These are phyloP conservation scores for Spodoptera frugiperda DNA, from an alignment of 1,140 invertebrate species.

Conservation along the genomic window DNA sequence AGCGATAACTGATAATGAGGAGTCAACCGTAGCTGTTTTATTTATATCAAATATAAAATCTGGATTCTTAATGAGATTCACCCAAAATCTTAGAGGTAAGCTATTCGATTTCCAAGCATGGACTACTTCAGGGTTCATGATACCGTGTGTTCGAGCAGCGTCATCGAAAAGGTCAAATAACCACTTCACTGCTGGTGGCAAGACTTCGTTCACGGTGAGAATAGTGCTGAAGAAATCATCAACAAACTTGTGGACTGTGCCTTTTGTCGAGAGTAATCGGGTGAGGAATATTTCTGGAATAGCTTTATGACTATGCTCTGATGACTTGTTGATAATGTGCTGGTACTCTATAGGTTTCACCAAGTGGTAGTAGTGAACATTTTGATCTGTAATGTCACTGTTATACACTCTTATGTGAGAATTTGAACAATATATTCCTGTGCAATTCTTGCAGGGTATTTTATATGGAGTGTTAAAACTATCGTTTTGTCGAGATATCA, in stretches of 20 bases:
- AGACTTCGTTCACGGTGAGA: slow-evolving; percentile 94
- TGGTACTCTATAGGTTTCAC: slow-evolving; percentile 94
- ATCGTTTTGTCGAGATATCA: slow-evolving; percentile 95
- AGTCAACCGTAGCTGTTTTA: slow-evolving; percentile 96
- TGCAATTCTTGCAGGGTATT: slow-evolving; percentile 93
- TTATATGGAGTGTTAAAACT: slow-evolving; percentile 92
- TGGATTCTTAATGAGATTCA: slow-evolving; percentile 98
- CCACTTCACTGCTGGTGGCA: slow-evolving; percentile 98
- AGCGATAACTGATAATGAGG: slow-evolving; percentile 97
- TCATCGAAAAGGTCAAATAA: slow-evolving; percentile 97
- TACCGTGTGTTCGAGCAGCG: slow-evolving; percentile 93
- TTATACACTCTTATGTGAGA: slow-evolving; percentile 93
- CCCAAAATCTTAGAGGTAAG: slow-evolving; percentile 97
- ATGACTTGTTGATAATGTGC: slow-evolving; percentile 88
- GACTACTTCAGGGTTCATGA: slow-evolving; percentile 93
- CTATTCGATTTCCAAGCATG: slow-evolving; percentile 99
- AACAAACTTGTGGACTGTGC: slow-evolving; percentile 98
- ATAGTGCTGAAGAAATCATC: slow-evolving; percentile 97
- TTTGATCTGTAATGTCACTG: slow-evolving; percentile 91
- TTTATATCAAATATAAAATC: slow-evolving; percentile 99
- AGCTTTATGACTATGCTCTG: slow-evolving; percentile 94
- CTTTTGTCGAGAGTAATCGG: slow-evolving; percentile 96
- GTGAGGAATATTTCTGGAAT: slow-evolving; percentile 98
- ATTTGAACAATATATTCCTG: slow-evolving; percentile 91
- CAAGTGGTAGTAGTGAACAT: slow-evolving; percentile 93